Base-by-base conservation (phyloP, 1,140 invertebrate species). In the Hyposmocoma kahamanoa region DNA sequence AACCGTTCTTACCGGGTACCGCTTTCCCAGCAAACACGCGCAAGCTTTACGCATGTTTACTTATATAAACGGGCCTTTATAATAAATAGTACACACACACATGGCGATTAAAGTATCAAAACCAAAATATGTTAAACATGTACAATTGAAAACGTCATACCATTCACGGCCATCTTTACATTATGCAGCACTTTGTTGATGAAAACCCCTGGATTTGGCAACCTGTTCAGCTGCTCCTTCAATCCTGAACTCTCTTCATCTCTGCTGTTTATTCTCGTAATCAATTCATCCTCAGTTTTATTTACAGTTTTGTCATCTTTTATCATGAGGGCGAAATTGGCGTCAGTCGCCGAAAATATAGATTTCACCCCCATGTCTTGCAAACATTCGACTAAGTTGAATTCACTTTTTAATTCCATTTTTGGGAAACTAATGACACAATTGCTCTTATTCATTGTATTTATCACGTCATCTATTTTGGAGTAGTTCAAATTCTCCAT, bases 241-340 rank as follows among this genome's bases (percentile, higher is more conserved):
- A 77, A 42, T 2, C 42, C 45, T 24, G 32, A 34, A 38, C 41
- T 43, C n/a, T 63, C 55, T 5, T 44, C 21, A 13, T 67, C 58
- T 20, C 44, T 58, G 5, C 52, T 34, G 15, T 57, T 64, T 5
- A 70, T 64, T 38, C 66, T 62, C 13, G 53, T 54, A 22, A 72
- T 36, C 30, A 77, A 22, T 38, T 71, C 55, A 1, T 72, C 56
- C 24, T 72, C 63, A 11, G 59, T 72, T 26, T 61, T 59, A 46
- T 67, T 72, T 17, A 22, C n/a, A 18, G 42, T 41, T 21, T 15
- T 41, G 52, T 65, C 50, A 11, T 24, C 50, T 1, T 88, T 74
- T 1, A 90, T 87, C 47, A 92, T 70, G 2, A 91, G 73, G 1
- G 89, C 90, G 22, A 94, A 88, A 71, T 94, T 91, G 0, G 92